Evolutionary conservation across 64 coral and sea anemone species (phyloP), one percentile per base, ranked within the genome.

Genomic region (Platygyra sinensis): DNA sequence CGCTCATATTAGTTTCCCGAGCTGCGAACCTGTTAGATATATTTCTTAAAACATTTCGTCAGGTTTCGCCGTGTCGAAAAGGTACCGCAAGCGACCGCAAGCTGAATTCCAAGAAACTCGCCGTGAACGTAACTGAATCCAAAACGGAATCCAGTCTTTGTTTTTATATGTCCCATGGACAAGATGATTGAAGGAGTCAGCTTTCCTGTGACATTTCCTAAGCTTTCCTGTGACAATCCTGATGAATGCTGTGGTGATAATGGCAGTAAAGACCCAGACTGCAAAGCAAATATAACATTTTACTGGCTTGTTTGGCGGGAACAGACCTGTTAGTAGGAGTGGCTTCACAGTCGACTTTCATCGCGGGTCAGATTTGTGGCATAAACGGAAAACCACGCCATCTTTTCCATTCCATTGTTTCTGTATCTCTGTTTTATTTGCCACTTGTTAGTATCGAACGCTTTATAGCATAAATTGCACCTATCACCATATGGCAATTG

Each of bases 251-350:
- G 19, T 60, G 77, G 77, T 80, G 77, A 59, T 80, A 12, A 25
- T 29, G 7, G 52, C 77, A 25, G 52, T 61, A 30, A 59, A 57
- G 42, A 57, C 77, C 22, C 77, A 80, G 77, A 80, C 18, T 80
- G 52, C 77, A 30, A 52, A 60, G 10, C 50, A 60, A 54, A 3
- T 80, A 80, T 22, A 80, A 31, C 77, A 30, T 80, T 57, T 5
- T 80, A 28, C 17, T 80, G 77, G 77, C 52, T 1, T 80, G 51
- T 60, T 80, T 80, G 27, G 77, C 52, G 17, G 12, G 5, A 22
- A 80, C 77, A 60, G 77, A 80, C 29, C n/a, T 80, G 19, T 51
- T 27, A n/a, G 77, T 80, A 12, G 52, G 77, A n/a, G 11, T 60
- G 5, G 11, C 33, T 36, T 36, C 1, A 36, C 33, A 36, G 33